Base-by-base conservation (phyloP, 2,113 vertebrate species). In the Caretta caretta region DNA sequence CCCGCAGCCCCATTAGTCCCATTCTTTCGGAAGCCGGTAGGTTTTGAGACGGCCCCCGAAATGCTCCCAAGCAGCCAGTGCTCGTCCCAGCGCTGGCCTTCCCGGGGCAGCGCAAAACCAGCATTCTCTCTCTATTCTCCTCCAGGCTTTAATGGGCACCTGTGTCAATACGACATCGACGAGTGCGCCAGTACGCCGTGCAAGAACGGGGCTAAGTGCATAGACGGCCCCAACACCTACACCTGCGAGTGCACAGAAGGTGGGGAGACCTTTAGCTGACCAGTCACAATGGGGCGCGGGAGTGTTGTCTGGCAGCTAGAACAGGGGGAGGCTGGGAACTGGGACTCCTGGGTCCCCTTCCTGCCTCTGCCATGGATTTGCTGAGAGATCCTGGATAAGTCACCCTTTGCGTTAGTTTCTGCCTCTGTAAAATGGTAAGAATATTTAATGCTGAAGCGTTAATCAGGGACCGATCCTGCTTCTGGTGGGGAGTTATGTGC, bases 111-210 rank as follows among this genome's bases (percentile, higher is more conserved):
- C 0, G 54, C 76, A 35, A 56, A 1, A 20, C 72, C 79, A 91
- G 69, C 29, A 10, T 31, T 25, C 56, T 76, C 53, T 19, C 62
- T 6, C 27, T 38, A 4, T 42, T 8, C 9, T 1, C 0, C 76
- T 76, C 46, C 97, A 99, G 99, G 99, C 95, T 99, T 99, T 97
- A 98, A 98, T 0, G 99, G 99, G 69, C 98, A 98, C 95, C 96
- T 99, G 62, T 99, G 99, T 97, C 99, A 99, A 96, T 98, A 99
- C 0, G 99, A 99, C 79, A 98, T 99, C 5, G 99, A 99, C 0
- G 99, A 99, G 96, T 99, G 99, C 1, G 99, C 99, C 86, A 99
- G 99, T 97, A 99, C 99, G 0, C 99, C 99, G 6, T 99, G 99
- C 97, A 98, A 98, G 98, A 99, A 99, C 0, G 99, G 99, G 0